phyloP scores from a whole-genome alignment of 2,113 vertebrate species.

The Benitochromis conjunctus region DNA sequence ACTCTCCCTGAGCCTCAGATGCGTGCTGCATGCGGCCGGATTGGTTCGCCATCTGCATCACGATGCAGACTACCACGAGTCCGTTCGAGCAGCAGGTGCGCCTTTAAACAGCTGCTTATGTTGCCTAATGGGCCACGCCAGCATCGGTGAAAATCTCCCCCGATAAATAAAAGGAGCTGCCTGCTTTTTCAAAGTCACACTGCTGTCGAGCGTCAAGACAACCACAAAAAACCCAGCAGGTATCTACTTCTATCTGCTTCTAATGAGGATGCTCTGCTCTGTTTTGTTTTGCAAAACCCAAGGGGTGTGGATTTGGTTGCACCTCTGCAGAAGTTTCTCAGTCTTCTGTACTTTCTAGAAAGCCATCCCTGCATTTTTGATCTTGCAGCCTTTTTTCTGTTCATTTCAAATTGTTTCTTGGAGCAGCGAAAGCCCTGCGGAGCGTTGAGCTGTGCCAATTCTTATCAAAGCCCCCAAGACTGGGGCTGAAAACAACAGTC shows the following conservation, averaged over 20 bases:
- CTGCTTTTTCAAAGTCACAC: not conserved
- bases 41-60: not conserved
- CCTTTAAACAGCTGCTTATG: not conserved
- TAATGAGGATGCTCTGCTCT: not conserved
- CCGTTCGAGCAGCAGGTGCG: not conserved
- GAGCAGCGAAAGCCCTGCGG: not conserved
- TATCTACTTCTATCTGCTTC: not conserved
- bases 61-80: not conserved
- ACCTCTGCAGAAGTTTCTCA: not conserved
- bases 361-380: not conserved
- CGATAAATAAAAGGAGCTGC: not conserved
- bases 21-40: not conserved
- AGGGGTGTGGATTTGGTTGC: not conserved
- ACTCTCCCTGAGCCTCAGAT: not conserved
- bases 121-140: not conserved
- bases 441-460: not conserved
- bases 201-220: not conserved
- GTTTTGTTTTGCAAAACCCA: not conserved
- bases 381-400: not conserved
- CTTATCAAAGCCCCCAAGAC: not conserved
- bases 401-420: not conserved
- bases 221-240: not conserved
- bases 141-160: not conserved
- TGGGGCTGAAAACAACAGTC: constrained; percentile 6
- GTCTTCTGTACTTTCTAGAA: not conserved